Conservation (phyloP, 53 echinoderm and acorn worm species). For the Holothuria leucospilota region DNA sequence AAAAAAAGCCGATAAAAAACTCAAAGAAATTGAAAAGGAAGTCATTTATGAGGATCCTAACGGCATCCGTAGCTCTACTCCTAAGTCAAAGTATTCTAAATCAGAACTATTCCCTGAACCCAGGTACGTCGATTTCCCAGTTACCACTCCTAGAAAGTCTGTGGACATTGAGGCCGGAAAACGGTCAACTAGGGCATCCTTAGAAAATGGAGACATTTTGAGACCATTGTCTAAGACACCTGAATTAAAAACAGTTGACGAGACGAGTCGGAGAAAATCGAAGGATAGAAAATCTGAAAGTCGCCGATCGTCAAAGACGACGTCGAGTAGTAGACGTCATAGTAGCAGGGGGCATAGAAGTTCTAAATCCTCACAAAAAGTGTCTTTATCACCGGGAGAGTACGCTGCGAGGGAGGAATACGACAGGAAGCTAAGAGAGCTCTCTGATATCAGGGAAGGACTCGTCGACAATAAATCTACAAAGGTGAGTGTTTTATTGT, state of each 20-base stretch:
- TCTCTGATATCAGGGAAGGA: constrained; percentile 72
- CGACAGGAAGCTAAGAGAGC: constrained; percentile 78
- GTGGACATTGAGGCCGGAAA: constrained; percentile 61
- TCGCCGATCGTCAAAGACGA: constrained; percentile 31
- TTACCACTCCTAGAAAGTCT: constrained; percentile 18
- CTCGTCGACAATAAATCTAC: constrained; percentile 46
- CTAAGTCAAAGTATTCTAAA: not conserved
- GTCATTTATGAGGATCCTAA: constrained; percentile 46
- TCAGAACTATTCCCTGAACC: constrained; percentile 21
- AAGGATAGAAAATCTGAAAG: constrained; percentile 13
- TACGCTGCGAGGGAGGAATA: constrained; percentile 74
- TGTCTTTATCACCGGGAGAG: constrained; percentile 84
- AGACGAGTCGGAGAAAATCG: not conserved
- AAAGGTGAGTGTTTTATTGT: constrained; percentile 54
- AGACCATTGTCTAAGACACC: constrained; percentile 41
- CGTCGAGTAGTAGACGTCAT: constrained; percentile 1
- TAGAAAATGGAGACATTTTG: constrained; percentile 35
- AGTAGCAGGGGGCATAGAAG: constrained; percentile 40
- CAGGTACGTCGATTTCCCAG: constrained; percentile 30
- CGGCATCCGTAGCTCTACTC: not conserved
- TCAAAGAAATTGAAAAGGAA: constrained; percentile 34
- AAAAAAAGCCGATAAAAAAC: constrained; percentile 37
- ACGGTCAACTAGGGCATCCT: constrained; percentile 18
- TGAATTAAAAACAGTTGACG: constrained; percentile 28
- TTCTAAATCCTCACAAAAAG: constrained; percentile 35